Evolutionary conservation across 2,888 invertebrate genomes (phyloP).

Genomic region (Pilophorus perplexus): DNA sequence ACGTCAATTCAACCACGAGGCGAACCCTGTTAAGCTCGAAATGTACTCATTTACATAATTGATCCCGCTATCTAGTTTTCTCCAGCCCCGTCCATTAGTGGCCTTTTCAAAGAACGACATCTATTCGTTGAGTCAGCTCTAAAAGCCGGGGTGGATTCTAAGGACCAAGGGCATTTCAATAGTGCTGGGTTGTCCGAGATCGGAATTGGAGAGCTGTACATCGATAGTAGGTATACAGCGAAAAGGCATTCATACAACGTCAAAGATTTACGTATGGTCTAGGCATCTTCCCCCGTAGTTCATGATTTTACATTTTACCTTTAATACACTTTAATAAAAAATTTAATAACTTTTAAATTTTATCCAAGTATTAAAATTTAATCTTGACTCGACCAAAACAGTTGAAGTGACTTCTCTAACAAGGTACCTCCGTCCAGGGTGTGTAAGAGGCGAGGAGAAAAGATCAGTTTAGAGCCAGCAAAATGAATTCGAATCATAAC

Average conservation of each 20-base stretch:
- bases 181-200: background rate
- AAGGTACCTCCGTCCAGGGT: no score
- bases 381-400: background rate
- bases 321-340: no score
- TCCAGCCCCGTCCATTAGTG: conserved; percentile 18
- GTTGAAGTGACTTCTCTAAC: no score
- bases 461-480: no score
- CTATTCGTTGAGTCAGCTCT: background rate
- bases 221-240: background rate
- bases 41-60: conserved; percentile 29
- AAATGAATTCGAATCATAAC: no score
- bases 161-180: background rate
- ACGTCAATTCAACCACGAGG: conserved; percentile 16
- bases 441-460: no score
- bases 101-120: conserved; percentile 17
- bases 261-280: no score
- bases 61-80: conserved; percentile 21
- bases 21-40: conserved; percentile 20
- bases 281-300: no score
- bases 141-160: no score
- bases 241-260: background rate
- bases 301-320: no score
- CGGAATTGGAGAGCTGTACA: background rate
- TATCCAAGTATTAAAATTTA: background rate
- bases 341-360: no score